phyloP scores from a whole-genome alignment of 2,113 vertebrate genomes.

The Felis catus region DNA sequence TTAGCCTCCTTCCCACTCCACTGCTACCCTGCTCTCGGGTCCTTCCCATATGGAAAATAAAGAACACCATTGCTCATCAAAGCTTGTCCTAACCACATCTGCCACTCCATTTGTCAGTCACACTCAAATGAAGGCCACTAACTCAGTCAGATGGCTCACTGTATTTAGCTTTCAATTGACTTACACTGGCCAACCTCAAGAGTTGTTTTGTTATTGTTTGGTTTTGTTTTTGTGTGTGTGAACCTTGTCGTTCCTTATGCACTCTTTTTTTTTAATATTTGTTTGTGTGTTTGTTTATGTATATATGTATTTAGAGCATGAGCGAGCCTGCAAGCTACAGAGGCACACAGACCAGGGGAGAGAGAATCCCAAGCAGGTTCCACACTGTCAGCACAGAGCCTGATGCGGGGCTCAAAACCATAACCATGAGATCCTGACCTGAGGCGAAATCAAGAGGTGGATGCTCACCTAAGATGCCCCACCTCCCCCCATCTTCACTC shows the following conservation, averaged over 20 bases:
- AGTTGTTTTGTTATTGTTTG: background rate
- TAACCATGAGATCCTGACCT: too few species aligned
- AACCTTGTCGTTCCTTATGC: background rate
- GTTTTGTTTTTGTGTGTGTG: background rate
- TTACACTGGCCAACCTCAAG: background rate
- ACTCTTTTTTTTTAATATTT: background rate
- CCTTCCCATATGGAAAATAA: background rate
- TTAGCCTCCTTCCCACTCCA: background rate
- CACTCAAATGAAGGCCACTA: background rate
- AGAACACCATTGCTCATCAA: background rate
- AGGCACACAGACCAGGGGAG: too few species aligned
- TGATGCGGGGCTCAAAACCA: too few species aligned
- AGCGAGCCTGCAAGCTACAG: too few species aligned
- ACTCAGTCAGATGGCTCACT: background rate
- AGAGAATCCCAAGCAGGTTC: too few species aligned
- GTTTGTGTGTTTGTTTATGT: too few species aligned
- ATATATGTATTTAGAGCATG: too few species aligned
- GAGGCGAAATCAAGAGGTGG: too few species aligned
- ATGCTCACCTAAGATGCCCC: too few species aligned
- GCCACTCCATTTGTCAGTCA: background rate
- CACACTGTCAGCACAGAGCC: too few species aligned
- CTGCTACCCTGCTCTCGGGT: background rate
- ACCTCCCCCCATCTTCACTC: background rate
- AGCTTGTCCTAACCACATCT: background rate
- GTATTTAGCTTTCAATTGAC: background rate